Conservation (phyloP, 2,888 invertebrate genomes). For the Heliconius erato region DNA sequence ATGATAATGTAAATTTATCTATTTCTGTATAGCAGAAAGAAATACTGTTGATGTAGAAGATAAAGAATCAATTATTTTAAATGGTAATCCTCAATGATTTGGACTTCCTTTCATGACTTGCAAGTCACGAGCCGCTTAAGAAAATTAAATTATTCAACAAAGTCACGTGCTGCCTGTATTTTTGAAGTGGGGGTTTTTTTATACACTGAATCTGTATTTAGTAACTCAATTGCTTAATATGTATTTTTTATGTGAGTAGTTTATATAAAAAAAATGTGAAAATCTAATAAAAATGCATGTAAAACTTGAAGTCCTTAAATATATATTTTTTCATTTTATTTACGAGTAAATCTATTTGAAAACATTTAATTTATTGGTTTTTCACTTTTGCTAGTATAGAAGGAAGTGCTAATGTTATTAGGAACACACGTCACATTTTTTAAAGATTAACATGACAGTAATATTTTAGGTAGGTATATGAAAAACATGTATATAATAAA, state of each 20-base stretch:
- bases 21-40: neutral
- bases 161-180: constrained; percentile 24
- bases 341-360: neutral
- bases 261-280: too few relatives aligned
- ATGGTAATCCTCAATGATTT: constrained; percentile 27
- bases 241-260: too few relatives aligned
- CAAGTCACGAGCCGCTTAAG: constrained; percentile 16
- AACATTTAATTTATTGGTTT: neutral
- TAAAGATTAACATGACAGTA: neutral
- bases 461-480: too few relatives aligned
- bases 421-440: neutral
- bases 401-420: neutral
- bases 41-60: neutral
- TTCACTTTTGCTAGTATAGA: neutral
- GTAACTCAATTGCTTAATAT: neutral
- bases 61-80: constrained; percentile 19
- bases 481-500: too few relatives aligned
- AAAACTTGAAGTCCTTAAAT: too few relatives aligned
- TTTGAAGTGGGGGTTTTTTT: neutral
- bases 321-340: too few relatives aligned
- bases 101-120: constrained; percentile 18
- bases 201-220: neutral
- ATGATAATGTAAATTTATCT: neutral
- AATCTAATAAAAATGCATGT: too few relatives aligned
- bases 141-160: neutral